Evolutionary conservation across 2,113 vertebrate genomes (phyloP).

Genomic region (Forbesichthys papilliferus): DNA sequence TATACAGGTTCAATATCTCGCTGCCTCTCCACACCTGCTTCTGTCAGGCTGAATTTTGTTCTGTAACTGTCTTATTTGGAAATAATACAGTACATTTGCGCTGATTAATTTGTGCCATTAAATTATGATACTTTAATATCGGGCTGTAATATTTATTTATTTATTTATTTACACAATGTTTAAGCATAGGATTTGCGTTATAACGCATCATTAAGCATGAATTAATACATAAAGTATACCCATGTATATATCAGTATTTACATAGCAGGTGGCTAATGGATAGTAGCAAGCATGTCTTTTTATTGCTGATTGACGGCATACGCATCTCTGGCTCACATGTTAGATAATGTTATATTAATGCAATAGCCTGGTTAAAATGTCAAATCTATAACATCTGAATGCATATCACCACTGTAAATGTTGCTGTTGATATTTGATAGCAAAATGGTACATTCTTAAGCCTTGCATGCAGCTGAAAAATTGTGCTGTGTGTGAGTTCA

Average conservation of each 20-base stretch:
- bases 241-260: neutral
- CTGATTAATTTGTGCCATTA: conserved; percentile 24
- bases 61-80: neutral
- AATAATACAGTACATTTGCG: neutral
- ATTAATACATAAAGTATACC: neutral
- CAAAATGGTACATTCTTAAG: no score
- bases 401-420: no score
- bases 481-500: no score
- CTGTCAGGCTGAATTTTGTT: conserved; percentile 3
- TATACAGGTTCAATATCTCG: conserved; percentile 5
- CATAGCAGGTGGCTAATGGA: neutral
- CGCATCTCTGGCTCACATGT: neutral
- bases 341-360: neutral
- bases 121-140: conserved; percentile 19
- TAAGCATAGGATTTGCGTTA: neutral
- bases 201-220: neutral
- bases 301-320: neutral
- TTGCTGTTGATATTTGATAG: no score
- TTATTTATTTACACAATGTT: neutral
- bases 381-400: no score
- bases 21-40: neutral
- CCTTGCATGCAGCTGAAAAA: no score
- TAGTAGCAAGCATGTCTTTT: neutral
- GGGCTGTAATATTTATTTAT: neutral
- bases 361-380: no score